These are phyloP conservation scores for Lethenteron reissneri DNA, from an alignment of 2,113 vertebrate species.

Conservation along the genomic window DNA sequence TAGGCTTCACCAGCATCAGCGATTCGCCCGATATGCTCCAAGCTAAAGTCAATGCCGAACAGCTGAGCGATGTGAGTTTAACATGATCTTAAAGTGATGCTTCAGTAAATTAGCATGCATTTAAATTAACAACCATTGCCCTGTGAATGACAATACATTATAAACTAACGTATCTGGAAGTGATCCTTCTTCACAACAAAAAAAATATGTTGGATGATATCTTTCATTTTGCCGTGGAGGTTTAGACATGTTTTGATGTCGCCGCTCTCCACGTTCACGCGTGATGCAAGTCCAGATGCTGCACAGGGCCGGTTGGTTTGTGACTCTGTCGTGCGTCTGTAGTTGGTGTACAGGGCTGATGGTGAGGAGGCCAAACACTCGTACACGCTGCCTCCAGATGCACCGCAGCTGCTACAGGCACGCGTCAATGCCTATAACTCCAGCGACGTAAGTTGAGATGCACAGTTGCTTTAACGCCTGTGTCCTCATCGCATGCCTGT, in stretches of 20 bases:
- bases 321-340: slow-evolving; percentile 14
- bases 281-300: neutral
- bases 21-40: slow-evolving; percentile 40
- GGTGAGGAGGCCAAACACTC: slow-evolving; percentile 74
- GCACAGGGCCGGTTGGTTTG: neutral
- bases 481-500: too few relatives aligned
- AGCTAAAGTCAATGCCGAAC: slow-evolving; percentile 36
- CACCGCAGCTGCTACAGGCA: neutral
- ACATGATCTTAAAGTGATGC: neutral
- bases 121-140: neutral
- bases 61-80: slow-evolving; percentile 27
- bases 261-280: too few relatives aligned
- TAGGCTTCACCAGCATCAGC: slow-evolving; percentile 50
- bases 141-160: too few relatives aligned
- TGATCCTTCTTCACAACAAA: too few relatives aligned
- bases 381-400: slow-evolving; percentile 27
- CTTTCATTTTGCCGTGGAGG: too few relatives aligned
- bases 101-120: neutral
- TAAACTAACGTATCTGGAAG: too few relatives aligned
- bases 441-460: slow-evolving; percentile 14
- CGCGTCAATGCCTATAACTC: neutral
- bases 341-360: slow-evolving; percentile 38
- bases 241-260: too few relatives aligned
- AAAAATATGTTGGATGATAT: too few relatives aligned
- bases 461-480: too few relatives aligned